phyloP scores from a whole-genome alignment of 1,140 invertebrate species.

The Sarcophaga peregrina region DNA sequence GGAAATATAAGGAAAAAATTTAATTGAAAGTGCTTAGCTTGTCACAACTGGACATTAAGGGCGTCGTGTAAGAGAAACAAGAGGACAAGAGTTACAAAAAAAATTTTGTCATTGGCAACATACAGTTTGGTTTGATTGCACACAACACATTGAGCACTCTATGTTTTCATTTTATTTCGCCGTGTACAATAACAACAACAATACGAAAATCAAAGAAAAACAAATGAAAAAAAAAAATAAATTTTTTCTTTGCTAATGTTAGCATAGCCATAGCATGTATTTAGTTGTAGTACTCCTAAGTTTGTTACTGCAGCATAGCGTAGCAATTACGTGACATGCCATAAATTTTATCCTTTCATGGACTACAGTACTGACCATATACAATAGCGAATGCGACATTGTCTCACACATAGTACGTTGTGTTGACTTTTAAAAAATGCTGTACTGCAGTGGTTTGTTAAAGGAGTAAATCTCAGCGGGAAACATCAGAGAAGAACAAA shows the following conservation, averaged over 20 bases:
- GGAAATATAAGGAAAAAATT: background rate
- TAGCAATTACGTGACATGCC: conserved; percentile 42
- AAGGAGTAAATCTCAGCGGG: conserved; percentile 40
- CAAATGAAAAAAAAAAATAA: background rate
- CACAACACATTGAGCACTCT: background rate
- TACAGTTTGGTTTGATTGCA: conserved; percentile 1
- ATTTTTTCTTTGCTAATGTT: background rate
- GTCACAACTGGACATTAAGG: background rate
- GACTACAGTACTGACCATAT: background rate
- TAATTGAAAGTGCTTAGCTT: conserved; percentile 33
- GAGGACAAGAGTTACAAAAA: background rate
- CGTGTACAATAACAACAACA: background rate
- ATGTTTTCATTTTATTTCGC: background rate
- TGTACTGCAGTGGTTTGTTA: background rate
- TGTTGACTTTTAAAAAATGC: background rate
- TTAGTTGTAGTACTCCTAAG: conserved; percentile 21
- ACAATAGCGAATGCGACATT: background rate
- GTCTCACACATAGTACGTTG: background rate
- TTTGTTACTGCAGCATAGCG: conserved; percentile 31
- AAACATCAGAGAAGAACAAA: background rate
- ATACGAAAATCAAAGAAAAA: no score
- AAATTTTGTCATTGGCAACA: conserved; percentile 33
- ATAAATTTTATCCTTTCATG: conserved; percentile 42
- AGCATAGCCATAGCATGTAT: background rate
- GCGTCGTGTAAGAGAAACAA: background rate